phyloP scores from a whole-genome alignment of 2,888 invertebrate species.

The Limnephilus marmoratus region DNA sequence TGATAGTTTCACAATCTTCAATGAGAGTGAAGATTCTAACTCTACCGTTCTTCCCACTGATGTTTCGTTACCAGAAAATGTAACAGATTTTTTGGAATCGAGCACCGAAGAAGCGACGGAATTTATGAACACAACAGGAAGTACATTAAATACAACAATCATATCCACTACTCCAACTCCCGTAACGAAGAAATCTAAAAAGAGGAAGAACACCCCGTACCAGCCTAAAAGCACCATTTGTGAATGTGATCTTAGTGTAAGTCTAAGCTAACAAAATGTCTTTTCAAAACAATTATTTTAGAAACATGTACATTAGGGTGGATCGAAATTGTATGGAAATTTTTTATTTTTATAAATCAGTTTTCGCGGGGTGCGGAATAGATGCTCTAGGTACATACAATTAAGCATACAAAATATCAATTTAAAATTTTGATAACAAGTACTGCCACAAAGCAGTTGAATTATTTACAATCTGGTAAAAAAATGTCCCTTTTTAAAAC shows the following conservation, averaged over 20 bases:
- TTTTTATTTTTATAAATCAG: too few relatives aligned
- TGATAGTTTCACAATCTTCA: slow-evolving; percentile 30
- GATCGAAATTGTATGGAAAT: too few relatives aligned
- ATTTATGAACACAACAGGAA: slow-evolving; percentile 53
- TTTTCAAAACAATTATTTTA: too few relatives aligned
- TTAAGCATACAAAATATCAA: too few relatives aligned
- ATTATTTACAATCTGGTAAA: too few relatives aligned
- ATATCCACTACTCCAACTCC: slow-evolving; percentile 56
- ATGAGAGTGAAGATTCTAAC: slow-evolving; percentile 53
- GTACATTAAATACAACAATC: slow-evolving; percentile 54
- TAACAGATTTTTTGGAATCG: slow-evolving; percentile 56
- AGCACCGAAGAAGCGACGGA: slow-evolving; percentile 61
- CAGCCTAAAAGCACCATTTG: slow-evolving; percentile 57
- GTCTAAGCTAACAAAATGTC: slow-evolving; percentile 25
- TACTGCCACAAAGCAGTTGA: too few relatives aligned
- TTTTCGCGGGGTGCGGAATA: too few relatives aligned
- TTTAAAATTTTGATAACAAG: too few relatives aligned
- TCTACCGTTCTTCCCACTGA: slow-evolving; percentile 43
- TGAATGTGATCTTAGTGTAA: slow-evolving; percentile 62
- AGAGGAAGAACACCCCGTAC: slow-evolving; percentile 56
- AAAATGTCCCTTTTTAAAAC: too few relatives aligned
- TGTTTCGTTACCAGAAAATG: slow-evolving; percentile 52
- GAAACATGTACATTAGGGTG: too few relatives aligned
- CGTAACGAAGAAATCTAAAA: slow-evolving; percentile 50
- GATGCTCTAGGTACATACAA: too few relatives aligned